Percentiles rank a stretch among this genome's conserved stretches.
Conservation (phyloP, 2,888 invertebrate species). For the Trichogramma evanescens region DNA sequence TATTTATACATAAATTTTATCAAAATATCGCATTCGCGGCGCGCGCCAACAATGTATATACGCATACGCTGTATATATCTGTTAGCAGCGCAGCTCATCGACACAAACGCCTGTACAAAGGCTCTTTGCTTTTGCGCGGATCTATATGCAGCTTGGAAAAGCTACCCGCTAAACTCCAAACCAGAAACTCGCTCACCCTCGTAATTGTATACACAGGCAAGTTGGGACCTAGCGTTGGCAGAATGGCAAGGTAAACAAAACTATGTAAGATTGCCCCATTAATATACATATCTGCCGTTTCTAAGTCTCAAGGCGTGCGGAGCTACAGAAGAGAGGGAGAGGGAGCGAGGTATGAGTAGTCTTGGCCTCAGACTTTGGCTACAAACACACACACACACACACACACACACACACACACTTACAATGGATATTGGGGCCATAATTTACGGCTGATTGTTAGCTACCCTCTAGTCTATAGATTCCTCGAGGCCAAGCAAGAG, state of each 20-base stretch:
- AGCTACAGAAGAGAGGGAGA: too few relatives aligned
- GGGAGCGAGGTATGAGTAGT: constrained; percentile 39
- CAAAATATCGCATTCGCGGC: too few relatives aligned
- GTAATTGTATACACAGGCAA: constrained; percentile 45
- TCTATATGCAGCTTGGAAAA: not conserved
- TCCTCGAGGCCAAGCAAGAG: constrained; percentile 27
- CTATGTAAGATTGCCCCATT: constrained; percentile 50
- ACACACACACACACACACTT: constrained; percentile 42
- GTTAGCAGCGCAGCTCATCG: too few relatives aligned
- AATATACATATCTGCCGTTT: constrained; percentile 46
- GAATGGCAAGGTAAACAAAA: constrained; percentile 49
- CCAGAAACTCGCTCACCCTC: constrained; percentile 17
- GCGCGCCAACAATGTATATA: too few relatives aligned
- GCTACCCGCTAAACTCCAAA: constrained; percentile 13
- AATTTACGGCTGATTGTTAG: constrained; percentile 48
- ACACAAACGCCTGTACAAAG: too few relatives aligned
- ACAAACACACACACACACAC: constrained; percentile 39
- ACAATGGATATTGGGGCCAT: constrained; percentile 50
- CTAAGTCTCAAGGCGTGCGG: not conserved
- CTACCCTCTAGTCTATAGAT: constrained; percentile 44
- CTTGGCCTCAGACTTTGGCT: constrained; percentile 43
- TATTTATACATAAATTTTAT: too few relatives aligned
- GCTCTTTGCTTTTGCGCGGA: not conserved
- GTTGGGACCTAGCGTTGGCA: constrained; percentile 2
- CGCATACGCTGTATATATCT: too few relatives aligned